Base-by-base conservation (phyloP, 2,113 vertebrate genomes). In the Podiceps cristatus region DNA sequence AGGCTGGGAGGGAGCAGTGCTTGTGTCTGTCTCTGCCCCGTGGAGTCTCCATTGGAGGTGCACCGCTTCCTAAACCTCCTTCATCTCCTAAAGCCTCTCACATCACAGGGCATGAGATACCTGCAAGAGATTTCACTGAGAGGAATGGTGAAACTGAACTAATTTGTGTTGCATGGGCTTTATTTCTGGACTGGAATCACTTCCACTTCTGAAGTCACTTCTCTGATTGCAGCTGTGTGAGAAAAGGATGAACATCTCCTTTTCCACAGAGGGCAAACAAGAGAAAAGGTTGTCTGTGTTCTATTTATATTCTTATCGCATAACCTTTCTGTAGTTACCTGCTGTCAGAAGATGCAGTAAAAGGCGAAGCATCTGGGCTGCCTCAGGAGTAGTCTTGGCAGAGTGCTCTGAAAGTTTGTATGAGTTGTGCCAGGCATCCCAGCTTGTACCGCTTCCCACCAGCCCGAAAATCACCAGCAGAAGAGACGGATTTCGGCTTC, bases 321-420 rank as follows among this genome's bases (percentile, higher is more conserved):
- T 66, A 88, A 55, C 31, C 18, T 78, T 76, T 56, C 75, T 76
- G 28, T 31, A 68, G 56, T 11, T 64, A 25, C 49, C 53, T 62
- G 74, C 62, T 79, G 59, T 83, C 53, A 91, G 88, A 53, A 73
- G 88, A 66, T 73, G 66, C 49, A 81, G 64, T 44, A 64, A 68
- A 84, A 44, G 64, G 19, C 5, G 20, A 96, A 95, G 69, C 60
- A 68, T 86, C 73, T 52, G 40, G 40, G 33, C 62, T 91, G 62
- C 83, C 58, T 90, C 59, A 60, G 68, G 40, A 91, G 19, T 9
- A 86, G 68, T 64, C 52, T 84, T 96, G 90, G 79, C 79, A 95
- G 79, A 83, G 44, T 15, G 11, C 45, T 88, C 58, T 0, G 1
- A 53, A 88, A 49, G 29, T 42, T 60, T 56, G 20, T 66, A 31